Evolutionary conservation across 2,888 invertebrate genomes (phyloP), one percentile per base, ranked within the genome.

Genomic region (Branchellion lobata): DNA sequence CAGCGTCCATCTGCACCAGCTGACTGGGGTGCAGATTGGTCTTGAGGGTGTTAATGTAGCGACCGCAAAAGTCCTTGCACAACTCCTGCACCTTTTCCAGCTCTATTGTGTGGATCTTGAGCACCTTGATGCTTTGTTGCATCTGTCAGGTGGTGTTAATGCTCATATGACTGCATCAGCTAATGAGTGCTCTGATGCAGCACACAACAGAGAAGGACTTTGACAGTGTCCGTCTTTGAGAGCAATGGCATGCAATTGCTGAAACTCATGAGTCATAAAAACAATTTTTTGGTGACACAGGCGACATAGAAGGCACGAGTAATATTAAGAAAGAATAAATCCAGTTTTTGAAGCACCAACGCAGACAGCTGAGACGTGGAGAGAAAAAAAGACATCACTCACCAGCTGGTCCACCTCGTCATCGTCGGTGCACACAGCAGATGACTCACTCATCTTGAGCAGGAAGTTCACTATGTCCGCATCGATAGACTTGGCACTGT

Each of bases 21-120:
- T 86, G 85, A 72, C 87, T 87, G 82, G 86, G 86, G 78, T 87
- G 87, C 18, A 88, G 83, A 82, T 87, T 87, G 92, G 82, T 93
- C 87, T 94, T 94, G 83, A 95, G 90, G 86, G 94, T 94, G 72
- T 93, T 93, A 61, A 89, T 95, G 89, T 96, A 96, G 78, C 95
- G 91, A 83, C 93, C 93, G 89, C 95, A 95, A 89, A 96, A 96
- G 89, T 96, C 95, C 85, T 94, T 93, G 89, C 95, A 96, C 84
- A 96, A 87, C 88, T 96, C 95, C 88, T 95, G 94, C 24, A 96
- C 95, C 88, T 96, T 96, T 88, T 95, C 94, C 86, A 96, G 88
- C 87, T 96, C 96, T 83, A 96, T 88, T 74, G 96, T 90, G 88
- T 96, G 95, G 87, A 96, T 96, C 85, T 95, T 90, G 82, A 96